These are phyloP conservation scores for Naja naja DNA, from an alignment of 2,113 vertebrate genomes.

Conservation along the genomic window DNA sequence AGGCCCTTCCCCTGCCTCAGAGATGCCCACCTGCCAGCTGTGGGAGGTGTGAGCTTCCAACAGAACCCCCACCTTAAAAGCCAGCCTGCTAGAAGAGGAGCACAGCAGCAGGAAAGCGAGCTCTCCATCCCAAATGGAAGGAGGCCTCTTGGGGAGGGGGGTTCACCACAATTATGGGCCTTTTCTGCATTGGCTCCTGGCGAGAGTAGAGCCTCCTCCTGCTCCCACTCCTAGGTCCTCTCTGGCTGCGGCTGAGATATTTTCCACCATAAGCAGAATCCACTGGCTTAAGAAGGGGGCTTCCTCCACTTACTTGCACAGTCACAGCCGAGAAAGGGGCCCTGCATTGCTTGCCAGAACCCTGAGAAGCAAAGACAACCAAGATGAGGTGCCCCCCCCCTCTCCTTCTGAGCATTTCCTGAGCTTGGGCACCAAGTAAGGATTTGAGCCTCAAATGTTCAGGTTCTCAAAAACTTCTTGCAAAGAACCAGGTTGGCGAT, in stretches of 20 bases:
- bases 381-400: rapidly evolving
- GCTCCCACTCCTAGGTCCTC: not conserved
- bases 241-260: not conserved
- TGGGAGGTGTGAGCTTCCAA: not conserved
- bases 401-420: not conserved
- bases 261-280: not conserved
- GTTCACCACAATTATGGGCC: not conserved
- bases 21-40: not conserved
- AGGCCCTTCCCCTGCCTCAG: not conserved
- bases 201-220: not conserved
- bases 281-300: not conserved
- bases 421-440: not conserved
- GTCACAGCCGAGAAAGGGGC: not conserved
- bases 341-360: not conserved
- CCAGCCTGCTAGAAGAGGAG: not conserved
- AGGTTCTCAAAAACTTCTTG: not conserved
- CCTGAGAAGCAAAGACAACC: not conserved
- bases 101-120: not conserved
- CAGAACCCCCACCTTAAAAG: not conserved
- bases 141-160: not conserved
- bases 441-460: not conserved
- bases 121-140: not conserved
- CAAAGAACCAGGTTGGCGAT: not conserved
- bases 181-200: not conserved
- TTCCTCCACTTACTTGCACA: not conserved